Evolutionary conservation across 2,113 vertebrate species (phyloP).

Genomic region (Callorhinus ursinus): DNA sequence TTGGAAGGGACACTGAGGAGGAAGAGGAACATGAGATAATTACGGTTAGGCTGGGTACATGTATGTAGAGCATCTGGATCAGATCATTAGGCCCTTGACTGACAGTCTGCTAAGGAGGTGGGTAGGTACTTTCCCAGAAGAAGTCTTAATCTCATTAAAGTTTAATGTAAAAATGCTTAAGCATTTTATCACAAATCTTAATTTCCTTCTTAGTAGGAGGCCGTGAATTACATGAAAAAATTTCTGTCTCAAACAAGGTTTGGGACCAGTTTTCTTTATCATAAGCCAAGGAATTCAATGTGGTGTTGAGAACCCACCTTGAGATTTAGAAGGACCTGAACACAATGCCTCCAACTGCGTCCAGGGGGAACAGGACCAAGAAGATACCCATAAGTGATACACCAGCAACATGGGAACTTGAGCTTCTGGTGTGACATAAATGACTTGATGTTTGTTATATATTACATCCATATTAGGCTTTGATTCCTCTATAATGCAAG

Average conservation of each 20-base stretch:
- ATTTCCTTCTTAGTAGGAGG: constrained; percentile 66
- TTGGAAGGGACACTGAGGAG: background rate
- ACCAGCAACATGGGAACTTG: background rate
- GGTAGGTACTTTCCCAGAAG: constrained; percentile 56
- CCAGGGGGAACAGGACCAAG: background rate
- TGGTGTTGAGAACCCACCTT: background rate
- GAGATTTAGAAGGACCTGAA: background rate
- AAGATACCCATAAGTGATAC: background rate
- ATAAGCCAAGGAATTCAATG: background rate
- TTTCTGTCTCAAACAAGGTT: constrained; percentile 10
- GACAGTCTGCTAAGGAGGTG: constrained; percentile 36
- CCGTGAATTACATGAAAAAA: constrained; percentile 60
- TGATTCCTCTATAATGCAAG: background rate
- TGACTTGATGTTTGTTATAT: background rate
- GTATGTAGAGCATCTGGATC: background rate
- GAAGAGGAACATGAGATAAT: background rate
- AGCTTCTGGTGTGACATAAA: background rate
- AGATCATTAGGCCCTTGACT: constrained; percentile 43
- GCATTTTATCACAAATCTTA: constrained; percentile 75
- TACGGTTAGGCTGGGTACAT: background rate
- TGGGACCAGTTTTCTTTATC: constrained; percentile 40
- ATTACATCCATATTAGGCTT: background rate
- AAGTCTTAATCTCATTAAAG: constrained; percentile 72
- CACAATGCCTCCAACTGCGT: background rate
- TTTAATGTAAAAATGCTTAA: constrained; percentile 72